Evolutionary conservation across 2,888 invertebrate genomes (phyloP).

Genomic region (Gortyna flavago): DNA sequence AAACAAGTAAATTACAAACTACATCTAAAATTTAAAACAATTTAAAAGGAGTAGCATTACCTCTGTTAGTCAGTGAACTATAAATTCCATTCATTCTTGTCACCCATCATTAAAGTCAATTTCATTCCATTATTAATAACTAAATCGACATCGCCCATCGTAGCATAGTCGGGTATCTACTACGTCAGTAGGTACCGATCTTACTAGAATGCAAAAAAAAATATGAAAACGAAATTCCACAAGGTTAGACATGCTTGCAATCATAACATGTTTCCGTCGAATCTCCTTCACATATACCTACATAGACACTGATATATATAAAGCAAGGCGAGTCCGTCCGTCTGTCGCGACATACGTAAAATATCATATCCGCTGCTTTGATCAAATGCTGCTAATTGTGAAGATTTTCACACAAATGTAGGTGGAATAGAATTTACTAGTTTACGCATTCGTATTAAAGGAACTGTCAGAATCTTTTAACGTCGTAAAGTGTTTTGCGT

Average conservation of each 20-base stretch:
- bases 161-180: neutral
- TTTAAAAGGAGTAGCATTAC: neutral
- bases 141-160: neutral
- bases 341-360: conserved; percentile 60
- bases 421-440: conserved; percentile 55
- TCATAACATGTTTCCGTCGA: conserved; percentile 47
- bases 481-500: conserved; percentile 21
- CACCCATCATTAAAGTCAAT: neutral
- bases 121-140: neutral
- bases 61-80: neutral
- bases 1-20: too few species aligned
- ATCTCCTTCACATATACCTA: conserved; percentile 25
- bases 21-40: too few species aligned
- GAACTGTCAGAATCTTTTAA: conserved; percentile 50
- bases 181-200: neutral
- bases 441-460: conserved; percentile 54
- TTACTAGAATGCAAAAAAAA: conserved; percentile 12
- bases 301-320: conserved; percentile 37
- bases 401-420: conserved; percentile 54
- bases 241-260: conserved; percentile 44
- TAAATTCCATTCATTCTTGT: neutral
- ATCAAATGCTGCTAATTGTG: conserved; percentile 61
- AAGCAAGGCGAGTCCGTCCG: conserved; percentile 50
- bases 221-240: conserved; percentile 25
- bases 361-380: conserved; percentile 69